phyloP scores from a whole-genome alignment of 2,888 invertebrate genomes.

The Psylliodes chrysocephalus region DNA sequence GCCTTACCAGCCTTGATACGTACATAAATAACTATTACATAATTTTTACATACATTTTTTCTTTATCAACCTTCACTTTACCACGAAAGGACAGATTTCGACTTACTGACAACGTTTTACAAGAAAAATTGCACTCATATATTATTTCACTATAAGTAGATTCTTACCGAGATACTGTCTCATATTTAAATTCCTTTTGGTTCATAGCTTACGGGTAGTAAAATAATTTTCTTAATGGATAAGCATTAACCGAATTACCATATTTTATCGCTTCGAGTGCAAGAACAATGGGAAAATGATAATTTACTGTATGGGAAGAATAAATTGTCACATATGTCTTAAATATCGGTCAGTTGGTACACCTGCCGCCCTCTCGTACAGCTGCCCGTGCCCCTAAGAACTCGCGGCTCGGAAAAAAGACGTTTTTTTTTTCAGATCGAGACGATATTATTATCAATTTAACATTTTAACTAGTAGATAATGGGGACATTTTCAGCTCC shows the following conservation, averaged over 20 bases:
- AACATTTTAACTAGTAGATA: constrained; percentile 31
- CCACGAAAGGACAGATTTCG: neutral
- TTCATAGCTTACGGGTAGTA: neutral
- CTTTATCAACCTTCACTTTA: too few relatives aligned
- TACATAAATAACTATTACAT: too few relatives aligned
- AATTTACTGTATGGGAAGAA: constrained; percentile 30
- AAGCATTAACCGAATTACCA: constrained; percentile 26
- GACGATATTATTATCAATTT: constrained; percentile 27
- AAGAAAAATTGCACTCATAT: neutral
- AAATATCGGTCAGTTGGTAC: constrained; percentile 36
- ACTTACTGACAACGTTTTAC: neutral
- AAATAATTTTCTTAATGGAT: constrained; percentile 20
- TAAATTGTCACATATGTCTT: constrained; percentile 38
- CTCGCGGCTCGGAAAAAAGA: constrained; percentile 30
- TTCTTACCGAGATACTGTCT: neutral
- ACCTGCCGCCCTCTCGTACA: constrained; percentile 33
- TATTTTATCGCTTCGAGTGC: constrained; percentile 23
- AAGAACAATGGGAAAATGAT: constrained; percentile 24
- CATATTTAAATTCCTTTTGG: neutral
- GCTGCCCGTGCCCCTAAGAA: constrained; percentile 26
- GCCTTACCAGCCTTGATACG: too few relatives aligned
- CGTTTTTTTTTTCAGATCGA: constrained; percentile 31
- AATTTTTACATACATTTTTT: too few relatives aligned
- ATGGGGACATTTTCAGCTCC: constrained; percentile 30
- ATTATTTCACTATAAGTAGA: neutral